Base-by-base conservation (phyloP, 2,888 invertebrate species). In the Lasioglossum zephyrum region DNA sequence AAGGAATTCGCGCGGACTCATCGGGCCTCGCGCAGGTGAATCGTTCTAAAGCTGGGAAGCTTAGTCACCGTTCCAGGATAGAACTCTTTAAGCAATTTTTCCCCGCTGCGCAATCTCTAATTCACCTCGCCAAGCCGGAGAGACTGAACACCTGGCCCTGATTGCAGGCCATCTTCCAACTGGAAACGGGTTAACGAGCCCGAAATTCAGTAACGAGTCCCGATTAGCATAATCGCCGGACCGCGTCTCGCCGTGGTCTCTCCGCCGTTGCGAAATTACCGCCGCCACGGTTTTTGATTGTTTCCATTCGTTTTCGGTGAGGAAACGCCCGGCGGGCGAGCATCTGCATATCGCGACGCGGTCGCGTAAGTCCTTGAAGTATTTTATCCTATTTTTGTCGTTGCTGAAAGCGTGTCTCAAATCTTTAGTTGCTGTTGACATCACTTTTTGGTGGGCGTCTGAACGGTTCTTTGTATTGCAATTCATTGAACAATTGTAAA, bases 171-270 rank as follows among this genome's bases (percentile, higher is more conserved):
- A 31, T 70, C 36, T 44, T 44, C 26, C 44, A 44, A 13, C 70
- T 80, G 36, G 74, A 88, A 89, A 44, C 77, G 53, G 80, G 49
- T 81, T 87, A 86, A 83, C 79, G 82, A 81, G 81, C 57, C 79
- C 53, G 66, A 80, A 87, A 89, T 87, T 81, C 81, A 69, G 78
- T 44, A 41, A 70, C 16, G n/a, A 47, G 36, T 36, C 47, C 66
- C 69, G 66, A 89, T 89, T 86, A 86, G 72, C 89, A 89, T 89
- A 84, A 86, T 88, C 79, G 86, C 13, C 82, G 82, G 75, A 78
- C 77, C 86, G 60, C 60, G 77, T 89, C 84, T 39, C 77, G 76
- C 74, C 41, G 77, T 77, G 69, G 76, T 75, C 80, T 75, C 78
- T 77, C 57, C 39, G 31, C 31, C 39, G 57, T 88, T 82, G 63